Percentiles rank a stretch among this genome's conserved stretches.
Evolutionary conservation across 2,888 invertebrate genomes (phyloP).

Genomic region (Zaprionus obscuricornis): DNA sequence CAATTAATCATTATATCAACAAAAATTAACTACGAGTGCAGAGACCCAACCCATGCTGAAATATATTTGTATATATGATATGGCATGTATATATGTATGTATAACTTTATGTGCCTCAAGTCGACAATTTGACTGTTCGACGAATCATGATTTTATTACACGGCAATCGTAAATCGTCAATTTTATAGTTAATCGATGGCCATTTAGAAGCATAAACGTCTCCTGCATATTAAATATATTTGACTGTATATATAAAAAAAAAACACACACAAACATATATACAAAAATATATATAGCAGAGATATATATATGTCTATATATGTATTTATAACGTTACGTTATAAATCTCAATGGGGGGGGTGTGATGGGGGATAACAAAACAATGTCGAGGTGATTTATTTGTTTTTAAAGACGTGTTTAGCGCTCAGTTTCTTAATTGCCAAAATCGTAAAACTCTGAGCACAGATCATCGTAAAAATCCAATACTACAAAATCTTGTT

Average conservation of each 20-base stretch:
- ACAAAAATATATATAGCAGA: not conserved
- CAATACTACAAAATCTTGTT: conserved; percentile 1
- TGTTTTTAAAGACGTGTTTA: conserved; percentile 73
- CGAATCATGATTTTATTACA: conserved; percentile 59
- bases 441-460: conserved; percentile 58
- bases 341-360: conserved; percentile 25
- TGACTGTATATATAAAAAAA: not conserved
- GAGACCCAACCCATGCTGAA: too few relatives aligned
- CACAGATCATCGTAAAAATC: conserved; percentile 30
- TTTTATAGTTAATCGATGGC: conserved; percentile 68
- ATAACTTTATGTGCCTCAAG: conserved; percentile 18
- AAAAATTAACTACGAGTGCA: too few relatives aligned
- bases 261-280: not conserved
- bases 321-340: conserved; percentile 13
- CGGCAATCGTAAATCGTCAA: conserved; percentile 56
- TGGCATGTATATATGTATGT: not conserved
- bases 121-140: conserved; percentile 24
- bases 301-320: not conserved
- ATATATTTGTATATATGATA: not conserved
- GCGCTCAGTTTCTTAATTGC: conserved; percentile 57
- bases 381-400: conserved; percentile 66
- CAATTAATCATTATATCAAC: too few relatives aligned
- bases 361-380: too few relatives aligned
- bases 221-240: conserved; percentile 58
- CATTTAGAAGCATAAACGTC: conserved; percentile 51